These are phyloP conservation scores for Lithophane ornitopus DNA, from an alignment of 2,888 invertebrate species.

Conservation along the genomic window DNA sequence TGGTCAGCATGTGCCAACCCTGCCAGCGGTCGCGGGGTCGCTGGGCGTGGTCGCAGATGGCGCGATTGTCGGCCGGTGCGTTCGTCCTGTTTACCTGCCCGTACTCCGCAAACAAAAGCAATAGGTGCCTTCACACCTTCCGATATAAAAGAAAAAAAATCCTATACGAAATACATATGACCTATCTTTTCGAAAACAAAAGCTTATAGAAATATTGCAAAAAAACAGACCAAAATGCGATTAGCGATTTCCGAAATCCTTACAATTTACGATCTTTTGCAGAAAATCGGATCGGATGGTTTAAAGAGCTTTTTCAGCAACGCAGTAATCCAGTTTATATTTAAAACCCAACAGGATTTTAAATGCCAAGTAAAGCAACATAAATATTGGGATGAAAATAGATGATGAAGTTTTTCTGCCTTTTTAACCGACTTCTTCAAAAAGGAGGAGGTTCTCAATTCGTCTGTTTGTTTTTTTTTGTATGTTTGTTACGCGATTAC, in stretches of 20 bases:
- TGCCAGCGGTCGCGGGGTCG: constrained; percentile 72
- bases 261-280: neutral
- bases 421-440: no score
- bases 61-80: constrained; percentile 75
- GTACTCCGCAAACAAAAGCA: constrained; percentile 72
- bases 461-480: no score
- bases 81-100: constrained; percentile 79
- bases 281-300: constrained; percentile 30
- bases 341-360: constrained; percentile 33
- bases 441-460: no score
- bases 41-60: constrained; percentile 82
- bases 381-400: constrained; percentile 30
- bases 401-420: neutral
- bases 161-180: no score
- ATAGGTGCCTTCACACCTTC: constrained; percentile 31
- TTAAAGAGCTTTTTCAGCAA: constrained; percentile 29
- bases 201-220: neutral
- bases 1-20: constrained; percentile 50
- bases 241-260: no score
- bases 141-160: constrained; percentile 3
- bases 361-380: constrained; percentile 26
- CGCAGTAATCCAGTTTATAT: constrained; percentile 45
- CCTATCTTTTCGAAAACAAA: no score
- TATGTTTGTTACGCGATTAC: no score
- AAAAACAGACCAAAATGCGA: neutral